Base-by-base conservation (phyloP, 2,113 vertebrate species). In the Erythrocercus mccallii region DNA sequence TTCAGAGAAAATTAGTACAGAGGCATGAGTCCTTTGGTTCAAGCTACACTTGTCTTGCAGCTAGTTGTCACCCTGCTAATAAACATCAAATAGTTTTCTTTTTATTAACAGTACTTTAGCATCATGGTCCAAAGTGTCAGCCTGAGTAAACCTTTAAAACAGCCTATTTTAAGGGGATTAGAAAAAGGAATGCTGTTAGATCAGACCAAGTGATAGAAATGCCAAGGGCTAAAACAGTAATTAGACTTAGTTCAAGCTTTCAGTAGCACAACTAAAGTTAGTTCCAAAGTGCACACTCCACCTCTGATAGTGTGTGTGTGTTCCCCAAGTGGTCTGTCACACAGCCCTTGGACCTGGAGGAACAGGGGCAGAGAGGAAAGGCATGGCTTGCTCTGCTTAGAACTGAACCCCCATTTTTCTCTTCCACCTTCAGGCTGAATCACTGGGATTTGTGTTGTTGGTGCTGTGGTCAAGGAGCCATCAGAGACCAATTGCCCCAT, bases 381-480 rank as follows among this genome's bases (percentile, higher is more conserved):
- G 12, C 25, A 22, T 10, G 33, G 16, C 28, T 86, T 80, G 38
- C 37, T 68, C 31, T 42, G 11, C 4, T 80, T 37, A 50, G 38
- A 72, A 12, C 17, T 22, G 21, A 81, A 19, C 13, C 11, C 11
- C 3, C 5, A 2, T 66, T 94, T 60, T 79, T 33, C 30, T 79
- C 42, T 65, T 31, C 40, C 17, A 23, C 15, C 22, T 57, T 71
- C 17, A 10, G 0, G 1, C n/a, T 37, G 68, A 92, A 72, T 51
- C 25, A 3, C 24, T 0, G 0, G 27, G 35, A 28, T 76, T 51
- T 60, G 33, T 33, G 38, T 4, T 51, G 15, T 2, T 40, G 50
- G 31, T 51, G 31, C 21, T 15, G 12, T 28, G 53, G 53, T 56
- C 38, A 9, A 18, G 61, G 40, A 35, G 25, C 31, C 21, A 0